phyloP scores from a whole-genome alignment of 1,140 invertebrate species.

The Bursaphelenchus mucronatus region DNA sequence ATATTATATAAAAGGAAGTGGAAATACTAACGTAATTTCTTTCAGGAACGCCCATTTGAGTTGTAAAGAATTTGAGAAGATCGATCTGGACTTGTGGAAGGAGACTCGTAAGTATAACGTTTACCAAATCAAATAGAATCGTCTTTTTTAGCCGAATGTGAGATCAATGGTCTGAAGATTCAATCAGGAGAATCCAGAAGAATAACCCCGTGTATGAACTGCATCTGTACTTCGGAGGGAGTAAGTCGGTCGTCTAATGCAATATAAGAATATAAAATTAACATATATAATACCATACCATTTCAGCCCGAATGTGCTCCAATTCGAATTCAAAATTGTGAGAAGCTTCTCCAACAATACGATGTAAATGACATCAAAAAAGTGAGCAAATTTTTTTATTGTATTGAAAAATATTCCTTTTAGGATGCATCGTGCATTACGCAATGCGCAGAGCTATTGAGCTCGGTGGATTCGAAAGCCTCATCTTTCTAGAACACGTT shows the following conservation, averaged over 20 bases:
- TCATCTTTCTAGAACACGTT: no score
- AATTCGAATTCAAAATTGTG: slow-evolving; percentile 39
- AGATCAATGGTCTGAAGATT: slow-evolving; percentile 43
- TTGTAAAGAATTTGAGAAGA: slow-evolving; percentile 35
- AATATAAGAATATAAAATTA: background rate
- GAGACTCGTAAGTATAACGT: slow-evolving; percentile 33
- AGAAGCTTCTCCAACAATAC: slow-evolving; percentile 47
- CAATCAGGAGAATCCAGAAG: slow-evolving; percentile 36
- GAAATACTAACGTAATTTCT: background rate
- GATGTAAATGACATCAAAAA: slow-evolving; percentile 35
- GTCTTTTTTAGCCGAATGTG: slow-evolving; percentile 40
- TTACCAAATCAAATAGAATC: slow-evolving; percentile 1
- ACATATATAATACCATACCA: background rate
- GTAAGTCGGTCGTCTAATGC: slow-evolving; percentile 15
- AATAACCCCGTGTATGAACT: slow-evolving; percentile 49
- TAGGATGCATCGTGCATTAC: slow-evolving; percentile 47
- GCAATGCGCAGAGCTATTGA: slow-evolving; percentile 43
- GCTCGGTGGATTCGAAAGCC: slow-evolving; percentile 8
- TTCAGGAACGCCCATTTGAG: slow-evolving; percentile 45
- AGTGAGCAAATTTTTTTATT: slow-evolving; percentile 4
- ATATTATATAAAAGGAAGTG: background rate
- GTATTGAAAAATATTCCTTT: slow-evolving; percentile 7
- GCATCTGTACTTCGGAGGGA: slow-evolving; percentile 51
- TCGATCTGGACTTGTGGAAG: slow-evolving; percentile 44
- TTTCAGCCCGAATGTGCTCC: slow-evolving; percentile 47